These are phyloP conservation scores for Zaprionus bogoriensis DNA, from an alignment of 2,888 invertebrate genomes.

Conservation along the genomic window DNA sequence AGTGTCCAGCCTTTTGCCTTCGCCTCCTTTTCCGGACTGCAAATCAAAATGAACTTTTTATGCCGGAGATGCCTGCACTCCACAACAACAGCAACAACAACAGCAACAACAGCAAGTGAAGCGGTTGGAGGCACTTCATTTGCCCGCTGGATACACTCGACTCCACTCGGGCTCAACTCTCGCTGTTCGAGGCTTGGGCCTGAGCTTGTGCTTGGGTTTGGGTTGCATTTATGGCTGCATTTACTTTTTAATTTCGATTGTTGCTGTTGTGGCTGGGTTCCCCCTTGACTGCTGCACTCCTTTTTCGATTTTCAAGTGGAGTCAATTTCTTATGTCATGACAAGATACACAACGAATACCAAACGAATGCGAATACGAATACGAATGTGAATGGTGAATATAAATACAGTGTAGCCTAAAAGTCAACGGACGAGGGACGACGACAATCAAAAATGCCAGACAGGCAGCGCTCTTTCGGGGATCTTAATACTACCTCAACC, in stretches of 20 bases:
- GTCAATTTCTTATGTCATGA: conserved; percentile 78
- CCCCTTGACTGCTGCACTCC: conserved; percentile 55
- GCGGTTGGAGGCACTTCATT: conserved; percentile 61
- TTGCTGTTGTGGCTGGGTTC: conserved; percentile 42
- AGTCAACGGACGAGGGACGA: conserved; percentile 30
- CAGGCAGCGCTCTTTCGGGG: conserved; percentile 8
- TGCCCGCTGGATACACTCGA: conserved; percentile 47
- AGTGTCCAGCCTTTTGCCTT: conserved; percentile 29
- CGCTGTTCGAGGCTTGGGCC: conserved; percentile 11
- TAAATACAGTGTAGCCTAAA: no score
- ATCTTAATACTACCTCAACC: conserved; percentile 7
- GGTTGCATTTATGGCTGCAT: conserved; percentile 73
- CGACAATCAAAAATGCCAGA: conserved; percentile 53
- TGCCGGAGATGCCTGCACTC: conserved; percentile 38
- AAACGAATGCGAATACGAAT: conserved; percentile 39
- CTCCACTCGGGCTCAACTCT: conserved; percentile 6
- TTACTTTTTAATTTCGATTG: conserved; percentile 72
- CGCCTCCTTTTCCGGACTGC: conserved; percentile 39
- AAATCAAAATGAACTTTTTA: conserved; percentile 67
- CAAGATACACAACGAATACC: conserved; percentile 56
- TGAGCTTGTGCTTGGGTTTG: conserved; percentile 23
- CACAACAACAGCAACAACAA: conserved; percentile 13
- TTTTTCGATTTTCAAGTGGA: conserved; percentile 77
- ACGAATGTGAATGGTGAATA: conserved; percentile 25
- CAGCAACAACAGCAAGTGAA: conserved; percentile 7